phyloP scores from a whole-genome alignment of 35 echinoderm and acorn worm species.

The Apostichopus japonicus region DNA sequence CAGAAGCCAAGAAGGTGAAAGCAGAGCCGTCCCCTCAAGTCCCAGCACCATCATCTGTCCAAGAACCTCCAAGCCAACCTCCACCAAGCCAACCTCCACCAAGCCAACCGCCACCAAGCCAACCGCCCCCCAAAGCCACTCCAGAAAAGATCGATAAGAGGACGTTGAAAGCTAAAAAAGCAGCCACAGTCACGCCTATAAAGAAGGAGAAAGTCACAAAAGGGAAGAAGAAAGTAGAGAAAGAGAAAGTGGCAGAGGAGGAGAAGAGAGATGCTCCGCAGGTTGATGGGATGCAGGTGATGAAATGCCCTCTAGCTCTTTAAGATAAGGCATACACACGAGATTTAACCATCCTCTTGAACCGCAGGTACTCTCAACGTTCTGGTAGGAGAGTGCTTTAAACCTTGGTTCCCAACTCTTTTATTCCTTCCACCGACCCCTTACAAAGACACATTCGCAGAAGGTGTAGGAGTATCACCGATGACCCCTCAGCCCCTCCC shows the following conservation, averaged over 20 bases:
- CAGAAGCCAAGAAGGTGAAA: conserved; percentile 35
- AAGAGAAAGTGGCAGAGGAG: conserved; percentile 22
- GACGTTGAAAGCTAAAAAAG: conserved; percentile 5
- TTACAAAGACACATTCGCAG: too few relatives aligned
- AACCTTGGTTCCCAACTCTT: too few relatives aligned
- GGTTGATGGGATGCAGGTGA: conserved; percentile 33
- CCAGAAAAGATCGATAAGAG: not conserved
- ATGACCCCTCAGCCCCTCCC: too few relatives aligned
- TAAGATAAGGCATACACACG: too few relatives aligned
- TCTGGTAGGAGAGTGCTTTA: too few relatives aligned
- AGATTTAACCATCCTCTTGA: too few relatives aligned
- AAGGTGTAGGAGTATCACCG: too few relatives aligned
- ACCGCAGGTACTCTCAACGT: too few relatives aligned
- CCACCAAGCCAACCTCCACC: not conserved
- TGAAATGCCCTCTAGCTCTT: too few relatives aligned
- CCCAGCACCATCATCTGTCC: not conserved
- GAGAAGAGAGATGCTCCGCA: conserved; percentile 47
- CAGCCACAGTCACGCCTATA: conserved; percentile 28
- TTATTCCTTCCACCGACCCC: too few relatives aligned
- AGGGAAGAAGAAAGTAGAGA: conserved; percentile 53
- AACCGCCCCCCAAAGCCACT: not conserved
- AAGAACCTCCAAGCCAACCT: not conserved
- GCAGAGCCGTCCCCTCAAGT: not conserved
- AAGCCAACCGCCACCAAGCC: conserved; percentile 41
- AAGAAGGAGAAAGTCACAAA: conserved; percentile 36